phyloP scores from a whole-genome alignment of 2,797 vertebrate species.

The Falco concolor region DNA sequence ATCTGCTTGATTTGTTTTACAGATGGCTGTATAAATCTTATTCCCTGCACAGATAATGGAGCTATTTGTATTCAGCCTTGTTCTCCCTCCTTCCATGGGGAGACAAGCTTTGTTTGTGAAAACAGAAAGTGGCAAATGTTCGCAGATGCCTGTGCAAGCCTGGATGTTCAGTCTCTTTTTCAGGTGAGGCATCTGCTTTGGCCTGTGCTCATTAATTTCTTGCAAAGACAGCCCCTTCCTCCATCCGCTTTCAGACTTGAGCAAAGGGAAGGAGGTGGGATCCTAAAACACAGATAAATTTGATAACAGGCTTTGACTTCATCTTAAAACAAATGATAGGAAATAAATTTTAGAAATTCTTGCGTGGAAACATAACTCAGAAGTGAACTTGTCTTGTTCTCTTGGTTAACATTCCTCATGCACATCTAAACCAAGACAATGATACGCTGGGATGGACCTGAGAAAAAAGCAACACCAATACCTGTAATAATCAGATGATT shows the following conservation, averaged over 20 bases:
- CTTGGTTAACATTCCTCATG: neutral
- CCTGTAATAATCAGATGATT: neutral
- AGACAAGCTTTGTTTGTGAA: conserved; percentile 59
- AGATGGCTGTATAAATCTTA: conserved; percentile 36
- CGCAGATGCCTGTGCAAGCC: conserved; percentile 66
- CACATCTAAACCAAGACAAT: neutral
- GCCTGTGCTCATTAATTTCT: neutral
- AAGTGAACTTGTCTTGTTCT: neutral
- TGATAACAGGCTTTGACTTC: neutral
- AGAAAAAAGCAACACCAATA: neutral
- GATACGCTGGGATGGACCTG: neutral
- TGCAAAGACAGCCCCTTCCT: neutral
- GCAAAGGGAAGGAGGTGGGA: neutral
- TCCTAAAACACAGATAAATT: neutral
- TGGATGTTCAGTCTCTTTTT: conserved; percentile 68
- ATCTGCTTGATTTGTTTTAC: neutral
- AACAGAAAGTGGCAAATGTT: conserved; percentile 65
- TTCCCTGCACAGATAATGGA: neutral
- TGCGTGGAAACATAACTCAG: neutral
- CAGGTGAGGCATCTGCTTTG: conserved; percentile 42
- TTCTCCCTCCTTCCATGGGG: conserved; percentile 46
- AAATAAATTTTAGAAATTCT: neutral
- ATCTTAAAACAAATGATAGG: neutral
- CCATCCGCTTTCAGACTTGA: neutral
- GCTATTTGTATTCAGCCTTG: conserved; percentile 58